These are phyloP conservation scores for Tribolium freemani DNA, from an alignment of 2,888 invertebrate species.

Conservation along the genomic window DNA sequence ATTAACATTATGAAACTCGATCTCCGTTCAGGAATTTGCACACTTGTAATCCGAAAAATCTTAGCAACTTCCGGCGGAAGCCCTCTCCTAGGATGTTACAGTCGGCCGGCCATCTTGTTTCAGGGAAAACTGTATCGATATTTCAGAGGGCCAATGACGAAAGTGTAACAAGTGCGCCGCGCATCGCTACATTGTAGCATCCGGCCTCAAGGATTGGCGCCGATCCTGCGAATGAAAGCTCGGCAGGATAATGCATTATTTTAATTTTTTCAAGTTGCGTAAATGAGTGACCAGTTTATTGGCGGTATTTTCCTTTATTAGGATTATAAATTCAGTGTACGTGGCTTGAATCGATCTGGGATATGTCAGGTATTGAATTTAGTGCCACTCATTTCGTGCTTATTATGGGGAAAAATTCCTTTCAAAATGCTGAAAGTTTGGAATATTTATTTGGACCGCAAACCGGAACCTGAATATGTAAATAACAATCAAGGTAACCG, in stretches of 20 bases:
- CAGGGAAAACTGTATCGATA: slow-evolving; percentile 24
- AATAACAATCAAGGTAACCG: neutral
- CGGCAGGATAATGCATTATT: neutral
- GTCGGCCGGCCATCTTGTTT: slow-evolving; percentile 33
- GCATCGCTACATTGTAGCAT: slow-evolving; percentile 29
- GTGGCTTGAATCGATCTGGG: slow-evolving; percentile 14
- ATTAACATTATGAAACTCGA: neutral
- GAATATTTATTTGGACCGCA: neutral
- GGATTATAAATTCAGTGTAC: slow-evolving; percentile 23
- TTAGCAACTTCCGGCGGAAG: neutral
- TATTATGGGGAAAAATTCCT: neutral
- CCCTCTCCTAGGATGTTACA: neutral
- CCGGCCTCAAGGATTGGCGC: slow-evolving; percentile 26
- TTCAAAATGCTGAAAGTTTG: neutral
- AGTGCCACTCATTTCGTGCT: neutral
- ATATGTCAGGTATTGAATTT: neutral
- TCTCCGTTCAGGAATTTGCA: neutral
- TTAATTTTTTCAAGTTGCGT: neutral
- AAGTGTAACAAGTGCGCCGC: slow-evolving; percentile 34
- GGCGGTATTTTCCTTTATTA: slow-evolving; percentile 16
- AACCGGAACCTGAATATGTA: neutral
- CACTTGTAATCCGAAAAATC: neutral
- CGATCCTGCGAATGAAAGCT: slow-evolving; percentile 24
- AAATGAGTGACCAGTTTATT: slow-evolving; percentile 7
- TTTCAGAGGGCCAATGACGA: slow-evolving; percentile 31